Evolutionary conservation across 2,888 invertebrate genomes (phyloP).

Genomic region (Dyspetes luteomarginatus): DNA sequence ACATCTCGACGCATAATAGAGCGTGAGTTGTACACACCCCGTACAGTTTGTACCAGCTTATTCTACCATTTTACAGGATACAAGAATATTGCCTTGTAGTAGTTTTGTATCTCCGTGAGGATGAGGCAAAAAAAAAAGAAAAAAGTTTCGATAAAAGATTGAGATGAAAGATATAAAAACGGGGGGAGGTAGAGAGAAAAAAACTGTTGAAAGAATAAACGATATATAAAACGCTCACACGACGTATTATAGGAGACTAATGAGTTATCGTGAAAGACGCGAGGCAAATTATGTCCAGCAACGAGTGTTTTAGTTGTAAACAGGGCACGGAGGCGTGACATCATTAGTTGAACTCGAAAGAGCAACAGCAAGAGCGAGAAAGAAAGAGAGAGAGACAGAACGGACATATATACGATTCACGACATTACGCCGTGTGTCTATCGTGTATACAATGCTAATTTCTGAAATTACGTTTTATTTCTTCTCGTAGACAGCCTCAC

Average conservation of each 20-base stretch:
- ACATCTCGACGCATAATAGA: not conserved
- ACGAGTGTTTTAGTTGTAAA: constrained; percentile 50
- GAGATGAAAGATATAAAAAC: not conserved
- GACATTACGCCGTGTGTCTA: constrained; percentile 33
- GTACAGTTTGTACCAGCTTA: not conserved
- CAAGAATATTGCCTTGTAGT: not conserved
- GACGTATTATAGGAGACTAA: constrained; percentile 48
- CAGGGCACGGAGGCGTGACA: constrained; percentile 53
- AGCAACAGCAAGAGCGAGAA: constrained; percentile 37
- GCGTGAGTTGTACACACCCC: not conserved
- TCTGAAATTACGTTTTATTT: constrained; percentile 69
- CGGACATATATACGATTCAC: constrained; percentile 35
- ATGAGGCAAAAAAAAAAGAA: not conserved
- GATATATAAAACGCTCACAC: constrained; percentile 10
- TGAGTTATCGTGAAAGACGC: constrained; percentile 45
- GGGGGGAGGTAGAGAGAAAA: not conserved
- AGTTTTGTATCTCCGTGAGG: not conserved
- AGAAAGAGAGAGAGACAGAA: constrained; percentile 25
- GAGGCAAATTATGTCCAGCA: constrained; percentile 40
- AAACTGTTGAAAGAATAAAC: constrained; percentile 5
- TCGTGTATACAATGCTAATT: constrained; percentile 53
- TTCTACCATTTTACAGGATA: not conserved
- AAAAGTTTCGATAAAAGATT: not conserved
- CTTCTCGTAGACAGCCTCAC: constrained; percentile 58
- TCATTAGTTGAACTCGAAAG: constrained; percentile 48